Evolutionary conservation across 2,113 vertebrate species (phyloP).

Genomic region (Grus americana): DNA sequence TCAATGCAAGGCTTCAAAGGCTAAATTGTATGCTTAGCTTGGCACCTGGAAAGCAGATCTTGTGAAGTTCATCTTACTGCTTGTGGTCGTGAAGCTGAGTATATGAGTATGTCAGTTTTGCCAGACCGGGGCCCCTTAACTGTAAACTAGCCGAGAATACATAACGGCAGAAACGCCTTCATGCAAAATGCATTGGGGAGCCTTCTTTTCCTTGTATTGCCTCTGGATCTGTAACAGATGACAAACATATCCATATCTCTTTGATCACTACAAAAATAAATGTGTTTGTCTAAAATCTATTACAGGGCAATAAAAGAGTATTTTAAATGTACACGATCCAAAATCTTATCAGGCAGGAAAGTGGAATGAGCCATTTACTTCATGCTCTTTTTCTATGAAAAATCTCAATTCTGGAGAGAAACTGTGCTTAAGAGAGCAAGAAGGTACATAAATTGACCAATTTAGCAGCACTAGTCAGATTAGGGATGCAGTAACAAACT

Average conservation of each 20-base stretch:
- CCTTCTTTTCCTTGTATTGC: background rate
- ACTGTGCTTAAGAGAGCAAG: background rate
- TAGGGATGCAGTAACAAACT: background rate
- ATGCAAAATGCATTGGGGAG: background rate
- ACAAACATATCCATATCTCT: constrained; percentile 26
- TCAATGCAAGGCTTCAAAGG: background rate
- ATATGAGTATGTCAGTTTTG: background rate
- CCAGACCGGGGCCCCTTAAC: background rate
- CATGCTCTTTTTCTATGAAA: constrained; percentile 10
- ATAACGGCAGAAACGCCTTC: background rate
- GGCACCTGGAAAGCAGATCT: background rate
- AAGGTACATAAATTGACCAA: constrained; percentile 31
- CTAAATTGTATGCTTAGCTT: background rate
- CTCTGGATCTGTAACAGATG: constrained; percentile 28
- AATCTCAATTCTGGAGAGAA: constrained; percentile 6
- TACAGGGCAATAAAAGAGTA: constrained; percentile 43
- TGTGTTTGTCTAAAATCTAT: constrained; percentile 20
- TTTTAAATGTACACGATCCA: constrained; percentile 12
- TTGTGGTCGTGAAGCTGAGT: background rate
- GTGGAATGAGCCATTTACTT: background rate
- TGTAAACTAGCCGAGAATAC: background rate
- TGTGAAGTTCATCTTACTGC: background rate
- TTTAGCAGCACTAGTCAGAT: constrained; percentile 6
- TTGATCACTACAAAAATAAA: constrained; percentile 45
- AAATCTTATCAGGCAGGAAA: constrained; percentile 32